A percentile compares a stretch with the other conserved stretches of the same genome.
Evolutionary conservation across 2,888 invertebrate species (phyloP).

Genomic region (Notodonta ziczac): DNA sequence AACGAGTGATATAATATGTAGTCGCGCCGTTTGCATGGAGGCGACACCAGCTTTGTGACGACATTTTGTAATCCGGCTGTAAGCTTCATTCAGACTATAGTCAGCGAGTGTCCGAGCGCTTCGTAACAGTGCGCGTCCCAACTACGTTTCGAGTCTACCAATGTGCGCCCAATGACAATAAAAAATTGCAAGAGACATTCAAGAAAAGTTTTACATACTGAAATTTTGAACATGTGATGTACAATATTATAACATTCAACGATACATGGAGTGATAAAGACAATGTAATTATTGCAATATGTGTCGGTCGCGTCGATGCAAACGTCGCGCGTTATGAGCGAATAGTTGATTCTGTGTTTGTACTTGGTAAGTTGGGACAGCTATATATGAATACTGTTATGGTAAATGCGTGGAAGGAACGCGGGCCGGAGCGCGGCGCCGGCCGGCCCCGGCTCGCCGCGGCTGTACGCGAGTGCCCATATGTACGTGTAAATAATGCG

Average conservation of each 20-base stretch:
- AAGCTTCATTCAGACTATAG: constrained; percentile 17
- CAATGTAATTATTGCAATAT: not conserved
- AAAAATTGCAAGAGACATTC: not conserved
- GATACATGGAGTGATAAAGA: not conserved
- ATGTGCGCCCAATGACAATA: constrained; percentile 2
- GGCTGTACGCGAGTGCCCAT: constrained; percentile 35
- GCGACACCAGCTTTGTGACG: constrained; percentile 37
- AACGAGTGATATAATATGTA: constrained; percentile 59
- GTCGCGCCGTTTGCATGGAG: constrained; percentile 63
- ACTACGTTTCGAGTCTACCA: not conserved
- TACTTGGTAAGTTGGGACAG: constrained; percentile 78
- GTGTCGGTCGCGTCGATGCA: constrained; percentile 32
- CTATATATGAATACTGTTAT: constrained; percentile 68
- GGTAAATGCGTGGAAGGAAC: constrained; percentile 53
- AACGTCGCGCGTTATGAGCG: constrained; percentile 54
- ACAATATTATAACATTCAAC: not conserved
- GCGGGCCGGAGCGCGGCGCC: constrained; percentile 56
- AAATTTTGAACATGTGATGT: not conserved
- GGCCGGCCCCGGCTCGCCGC: constrained; percentile 14
- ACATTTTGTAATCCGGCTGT: constrained; percentile 2
- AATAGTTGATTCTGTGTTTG: constrained; percentile 78
- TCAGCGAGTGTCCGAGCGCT: constrained; percentile 27
- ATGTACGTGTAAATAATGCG: constrained; percentile 49
- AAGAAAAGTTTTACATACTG: not conserved
- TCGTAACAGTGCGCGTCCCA: not conserved